Percentiles rank a stretch among this genome's conserved stretches.
Conservation (phyloP, 2,113 vertebrate genomes). For the Podilymbus podiceps region DNA sequence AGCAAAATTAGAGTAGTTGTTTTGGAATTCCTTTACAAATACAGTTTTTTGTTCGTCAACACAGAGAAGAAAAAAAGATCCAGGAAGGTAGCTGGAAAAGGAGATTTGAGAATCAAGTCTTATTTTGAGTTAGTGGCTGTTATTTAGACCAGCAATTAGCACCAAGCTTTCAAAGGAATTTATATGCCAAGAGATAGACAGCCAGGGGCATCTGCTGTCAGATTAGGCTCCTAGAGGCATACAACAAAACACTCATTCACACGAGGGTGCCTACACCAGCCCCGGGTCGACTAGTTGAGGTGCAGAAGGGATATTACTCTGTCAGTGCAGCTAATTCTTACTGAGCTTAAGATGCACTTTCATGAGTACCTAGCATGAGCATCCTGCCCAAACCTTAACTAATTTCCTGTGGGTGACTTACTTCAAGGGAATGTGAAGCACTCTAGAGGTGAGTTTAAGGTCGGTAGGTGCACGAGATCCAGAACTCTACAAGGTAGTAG, state of each 20-base stretch:
- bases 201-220: not conserved
- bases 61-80: not conserved
- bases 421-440: not conserved
- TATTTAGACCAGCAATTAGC: not conserved
- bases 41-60: not conserved
- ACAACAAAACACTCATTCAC: not conserved
- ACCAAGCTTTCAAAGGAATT: not conserved
- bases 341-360: not conserved
- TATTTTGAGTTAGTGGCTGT: not conserved
- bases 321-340: not conserved
- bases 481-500: not conserved
- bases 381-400: not conserved
- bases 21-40: not conserved
- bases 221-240: not conserved
- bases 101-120: not conserved
- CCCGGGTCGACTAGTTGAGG: not conserved
- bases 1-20: not conserved
- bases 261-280: not conserved
- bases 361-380: not conserved
- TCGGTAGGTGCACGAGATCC: rapidly evolving
- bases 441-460: not conserved
- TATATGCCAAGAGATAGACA: not conserved
- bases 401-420: not conserved
- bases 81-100: not conserved
- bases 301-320: not conserved